Percentiles rank a stretch among this genome's conserved stretches.
These are phyloP conservation scores for Temnothorax nylanderi DNA, from an alignment of 1,140 invertebrate genomes.

Conservation along the genomic window DNA sequence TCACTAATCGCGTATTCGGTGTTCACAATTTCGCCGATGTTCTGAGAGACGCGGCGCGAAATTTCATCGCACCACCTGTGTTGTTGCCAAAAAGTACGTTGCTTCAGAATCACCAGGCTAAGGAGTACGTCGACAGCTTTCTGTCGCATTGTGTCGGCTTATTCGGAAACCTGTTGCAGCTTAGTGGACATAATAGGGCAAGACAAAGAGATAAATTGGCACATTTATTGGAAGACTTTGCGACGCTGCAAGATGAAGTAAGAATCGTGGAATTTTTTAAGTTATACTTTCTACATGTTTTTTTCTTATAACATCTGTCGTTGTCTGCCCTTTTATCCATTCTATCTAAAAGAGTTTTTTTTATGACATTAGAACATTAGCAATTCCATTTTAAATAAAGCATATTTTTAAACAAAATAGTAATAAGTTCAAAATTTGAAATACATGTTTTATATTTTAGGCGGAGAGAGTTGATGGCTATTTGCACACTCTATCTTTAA, in stretches of 20 bases:
- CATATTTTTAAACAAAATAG: slow-evolving; percentile 15
- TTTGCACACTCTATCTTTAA: slow-evolving; percentile 90
- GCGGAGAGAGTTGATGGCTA: slow-evolving; percentile 96
- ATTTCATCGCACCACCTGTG: slow-evolving; percentile 95
- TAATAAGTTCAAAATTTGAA: not conserved
- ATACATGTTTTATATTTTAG: slow-evolving; percentile 88
- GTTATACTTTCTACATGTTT: not conserved
- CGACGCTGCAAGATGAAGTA: slow-evolving; percentile 97
- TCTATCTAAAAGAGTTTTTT: not conserved
- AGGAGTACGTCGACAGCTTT: slow-evolving; percentile 96
- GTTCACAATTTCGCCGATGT: slow-evolving; percentile 91
- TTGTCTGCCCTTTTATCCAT: not conserved
- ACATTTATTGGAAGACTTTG: slow-evolving; percentile 95
- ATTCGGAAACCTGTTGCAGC: slow-evolving; percentile 94
- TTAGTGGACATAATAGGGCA: slow-evolving; percentile 97
- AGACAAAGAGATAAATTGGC: slow-evolving; percentile 97
- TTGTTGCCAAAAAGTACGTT: slow-evolving; percentile 90
- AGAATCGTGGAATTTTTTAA: slow-evolving; percentile 19
- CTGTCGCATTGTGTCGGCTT: slow-evolving; percentile 94
- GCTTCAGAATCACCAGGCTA: slow-evolving; percentile 89
- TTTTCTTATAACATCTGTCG: not conserved
- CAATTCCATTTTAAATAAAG: slow-evolving; percentile 10
- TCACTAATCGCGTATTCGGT: slow-evolving; percentile 84
- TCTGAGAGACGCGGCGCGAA: slow-evolving; percentile 93
- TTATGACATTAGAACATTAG: not conserved